A percentile compares a stretch with the other conserved stretches of the same genome.
phyloP scores from a whole-genome alignment of 1,140 invertebrate species.

The Polypedilum pembai region DNA sequence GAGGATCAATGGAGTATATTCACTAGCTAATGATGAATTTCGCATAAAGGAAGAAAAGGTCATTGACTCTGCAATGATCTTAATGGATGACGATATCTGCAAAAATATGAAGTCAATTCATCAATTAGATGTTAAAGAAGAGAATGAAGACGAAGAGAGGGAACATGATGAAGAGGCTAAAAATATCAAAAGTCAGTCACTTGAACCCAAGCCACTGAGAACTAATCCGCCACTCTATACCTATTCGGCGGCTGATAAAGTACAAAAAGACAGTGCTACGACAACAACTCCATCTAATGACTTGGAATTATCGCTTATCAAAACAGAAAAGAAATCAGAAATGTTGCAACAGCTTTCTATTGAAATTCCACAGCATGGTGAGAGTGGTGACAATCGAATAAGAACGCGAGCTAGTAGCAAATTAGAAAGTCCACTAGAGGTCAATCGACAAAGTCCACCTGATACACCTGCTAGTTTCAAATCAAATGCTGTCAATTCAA shows the following conservation, averaged over 20 bases:
- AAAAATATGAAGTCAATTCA: not conserved
- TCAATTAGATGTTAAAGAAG: not conserved
- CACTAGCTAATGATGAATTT: conserved; percentile 32
- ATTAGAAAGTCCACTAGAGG: conserved; percentile 58
- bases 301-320: not conserved
- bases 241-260: conserved; percentile 64
- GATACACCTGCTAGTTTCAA: conserved; percentile 27
- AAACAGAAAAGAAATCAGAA: conserved; percentile 30
- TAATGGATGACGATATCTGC: conserved; percentile 30
- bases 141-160: not conserved
- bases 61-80: conserved; percentile 32
- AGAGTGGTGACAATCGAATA: conserved; percentile 42
- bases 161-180: conserved; percentile 34
- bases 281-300: conserved; percentile 31
- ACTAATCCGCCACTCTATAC: conserved; percentile 65
- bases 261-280: conserved; percentile 29
- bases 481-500: conserved; percentile 20
- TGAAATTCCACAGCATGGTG: conserved; percentile 38
- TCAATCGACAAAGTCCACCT: conserved; percentile 52
- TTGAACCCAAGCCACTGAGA: conserved; percentile 60
- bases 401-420: conserved; percentile 63
- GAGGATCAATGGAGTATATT: conserved; percentile 30
- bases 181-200: conserved; percentile 44
- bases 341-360: conserved; percentile 36
- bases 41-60: conserved; percentile 32